Evolutionary conservation across 2,797 vertebrate species (phyloP).

Genomic region (Bovichtus diacanthus): DNA sequence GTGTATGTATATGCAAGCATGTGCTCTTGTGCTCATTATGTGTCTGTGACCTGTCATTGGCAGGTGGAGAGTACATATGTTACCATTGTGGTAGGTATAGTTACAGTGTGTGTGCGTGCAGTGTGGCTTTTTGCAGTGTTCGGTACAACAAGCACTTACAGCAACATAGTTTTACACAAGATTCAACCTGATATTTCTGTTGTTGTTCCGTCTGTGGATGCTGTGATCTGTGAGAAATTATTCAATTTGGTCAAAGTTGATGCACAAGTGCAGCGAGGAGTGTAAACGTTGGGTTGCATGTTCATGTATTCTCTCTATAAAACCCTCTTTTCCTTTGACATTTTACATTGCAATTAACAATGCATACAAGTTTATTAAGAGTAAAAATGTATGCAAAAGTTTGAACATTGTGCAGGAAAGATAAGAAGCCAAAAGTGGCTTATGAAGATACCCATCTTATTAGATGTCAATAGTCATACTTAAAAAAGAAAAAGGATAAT

Average conservation of each 20-base stretch:
- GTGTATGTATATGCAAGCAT: slow-evolving; percentile 10
- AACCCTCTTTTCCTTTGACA: no score
- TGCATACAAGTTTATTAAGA: no score
- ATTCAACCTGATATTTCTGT: slow-evolving; percentile 1
- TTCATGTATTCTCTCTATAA: not conserved
- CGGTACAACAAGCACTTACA: not conserved
- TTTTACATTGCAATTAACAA: no score
- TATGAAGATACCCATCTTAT: no score
- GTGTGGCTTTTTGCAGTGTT: slow-evolving; percentile 57
- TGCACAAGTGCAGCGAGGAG: not conserved
- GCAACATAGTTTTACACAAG: not conserved
- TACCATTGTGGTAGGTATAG: slow-evolving; percentile 85
- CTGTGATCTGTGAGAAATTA: slow-evolving; percentile 5
- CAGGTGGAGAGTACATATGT: slow-evolving; percentile 85
- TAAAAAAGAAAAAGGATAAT: no score
- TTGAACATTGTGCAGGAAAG: no score
- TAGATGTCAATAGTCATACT: no score
- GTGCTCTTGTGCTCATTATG: slow-evolving; percentile 38
- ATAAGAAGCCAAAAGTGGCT: no score
- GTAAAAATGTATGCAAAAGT: no score
- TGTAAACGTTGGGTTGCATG: not conserved
- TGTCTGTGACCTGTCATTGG: slow-evolving; percentile 71
- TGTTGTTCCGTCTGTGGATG: slow-evolving; percentile 12
- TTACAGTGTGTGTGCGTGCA: slow-evolving; percentile 58
- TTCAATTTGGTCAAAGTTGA: not conserved